phyloP scores from a whole-genome alignment of 2,888 invertebrate species.

The Perizoma flavofasciatum region DNA sequence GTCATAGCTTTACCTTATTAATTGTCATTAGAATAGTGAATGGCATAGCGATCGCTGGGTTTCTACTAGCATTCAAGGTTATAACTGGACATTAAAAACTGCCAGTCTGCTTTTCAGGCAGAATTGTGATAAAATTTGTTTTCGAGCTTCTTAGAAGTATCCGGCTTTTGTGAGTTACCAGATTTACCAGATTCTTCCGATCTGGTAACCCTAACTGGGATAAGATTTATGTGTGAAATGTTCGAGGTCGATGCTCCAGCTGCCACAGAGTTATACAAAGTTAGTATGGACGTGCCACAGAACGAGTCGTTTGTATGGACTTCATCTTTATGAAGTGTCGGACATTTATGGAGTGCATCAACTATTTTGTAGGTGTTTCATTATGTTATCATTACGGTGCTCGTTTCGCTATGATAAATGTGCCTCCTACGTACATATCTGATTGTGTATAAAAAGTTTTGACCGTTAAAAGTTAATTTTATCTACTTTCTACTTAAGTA shows the following conservation, averaged over 20 bases:
- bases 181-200: conserved; percentile 25
- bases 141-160: neutral
- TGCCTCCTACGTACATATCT: conserved; percentile 2
- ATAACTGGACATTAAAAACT: no score
- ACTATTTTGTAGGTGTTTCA: conserved; percentile 31
- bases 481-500: neutral
- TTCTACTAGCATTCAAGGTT: no score
- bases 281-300: conserved; percentile 27
- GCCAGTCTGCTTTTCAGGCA: no score
- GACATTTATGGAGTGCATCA: conserved; percentile 45
- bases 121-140: no score
- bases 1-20: no score
- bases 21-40: no score
- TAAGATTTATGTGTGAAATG: conserved; percentile 75
- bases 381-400: conserved; percentile 29
- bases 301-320: conserved; percentile 21
- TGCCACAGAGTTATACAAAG: conserved; percentile 21
- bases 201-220: conserved; percentile 44
- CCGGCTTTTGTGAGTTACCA: conserved; percentile 9
- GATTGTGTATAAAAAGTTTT: conserved; percentile 4
- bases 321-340: conserved; percentile 51
- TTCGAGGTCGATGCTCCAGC: conserved; percentile 64
- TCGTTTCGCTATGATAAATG: conserved; percentile 20
- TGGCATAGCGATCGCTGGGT: no score
- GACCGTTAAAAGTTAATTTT: neutral